Evolutionary conservation across 2,113 vertebrate species (phyloP).

Genomic region (Protobothrops flavoviridis): DNA sequence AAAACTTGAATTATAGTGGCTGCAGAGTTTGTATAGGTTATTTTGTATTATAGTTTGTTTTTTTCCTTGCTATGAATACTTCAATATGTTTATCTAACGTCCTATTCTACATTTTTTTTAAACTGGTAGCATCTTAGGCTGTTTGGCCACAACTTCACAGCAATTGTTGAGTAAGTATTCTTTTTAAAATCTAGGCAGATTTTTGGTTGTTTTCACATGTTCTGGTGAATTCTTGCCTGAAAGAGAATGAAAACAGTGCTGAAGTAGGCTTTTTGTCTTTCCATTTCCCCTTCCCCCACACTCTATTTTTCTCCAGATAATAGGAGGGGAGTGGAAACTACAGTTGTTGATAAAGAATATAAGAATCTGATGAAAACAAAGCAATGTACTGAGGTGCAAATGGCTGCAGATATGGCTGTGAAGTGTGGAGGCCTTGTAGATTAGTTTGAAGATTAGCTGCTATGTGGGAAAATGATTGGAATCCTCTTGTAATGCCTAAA

Average conservation of each 20-base stretch:
- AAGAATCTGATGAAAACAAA: neutral
- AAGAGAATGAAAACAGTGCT: neutral
- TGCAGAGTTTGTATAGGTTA: neutral
- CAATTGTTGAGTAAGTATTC: neutral
- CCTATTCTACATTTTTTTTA: neutral
- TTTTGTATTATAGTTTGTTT: neutral
- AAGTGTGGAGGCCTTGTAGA: neutral
- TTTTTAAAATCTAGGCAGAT: neutral
- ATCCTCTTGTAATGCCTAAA: neutral
- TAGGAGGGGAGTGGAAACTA: neutral
- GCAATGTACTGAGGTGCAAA: neutral
- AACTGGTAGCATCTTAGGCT: neutral
- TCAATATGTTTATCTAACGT: neutral
- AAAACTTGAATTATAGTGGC: neutral
- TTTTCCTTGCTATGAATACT: neutral
- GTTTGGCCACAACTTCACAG: neutral
- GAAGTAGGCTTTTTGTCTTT: neutral
- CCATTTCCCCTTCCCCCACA: neutral
- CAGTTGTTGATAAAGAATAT: neutral
- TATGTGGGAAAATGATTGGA: neutral
- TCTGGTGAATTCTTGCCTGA: neutral
- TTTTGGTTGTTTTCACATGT: neutral
- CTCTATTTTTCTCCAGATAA: neutral
- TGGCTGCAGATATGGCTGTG: neutral
- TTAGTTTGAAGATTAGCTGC: neutral